phyloP scores from a whole-genome alignment of 1,140 invertebrate species.

The Scylla paramamosain region DNA sequence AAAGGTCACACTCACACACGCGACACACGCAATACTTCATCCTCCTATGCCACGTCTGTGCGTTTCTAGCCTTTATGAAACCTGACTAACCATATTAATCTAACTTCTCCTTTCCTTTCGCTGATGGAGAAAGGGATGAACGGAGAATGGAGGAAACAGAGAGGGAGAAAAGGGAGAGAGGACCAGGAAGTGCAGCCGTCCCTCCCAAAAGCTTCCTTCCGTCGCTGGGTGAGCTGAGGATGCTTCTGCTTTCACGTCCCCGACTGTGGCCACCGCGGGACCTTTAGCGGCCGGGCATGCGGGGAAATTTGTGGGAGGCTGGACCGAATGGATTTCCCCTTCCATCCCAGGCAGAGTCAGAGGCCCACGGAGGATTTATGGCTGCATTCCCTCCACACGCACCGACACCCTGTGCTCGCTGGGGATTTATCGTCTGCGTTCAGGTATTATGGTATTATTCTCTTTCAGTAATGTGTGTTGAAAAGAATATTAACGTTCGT shows the following conservation, averaged over 20 bases:
- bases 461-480: slow-evolving; percentile 22
- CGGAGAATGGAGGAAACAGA: not conserved
- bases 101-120: not conserved
- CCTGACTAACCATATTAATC: not conserved
- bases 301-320: not conserved
- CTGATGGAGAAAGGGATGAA: not conserved
- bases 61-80: too few species aligned
- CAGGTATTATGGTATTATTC: not conserved
- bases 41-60: too few species aligned
- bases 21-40: not conserved
- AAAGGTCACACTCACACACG: not conserved
- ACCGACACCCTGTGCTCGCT: not conserved
- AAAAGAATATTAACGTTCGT: slow-evolving; percentile 3
- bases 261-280: not conserved
- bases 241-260: slow-evolving; percentile 10
- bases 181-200: slow-evolving; percentile 8
- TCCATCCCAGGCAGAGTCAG: not conserved
- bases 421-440: not conserved
- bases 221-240: not conserved
- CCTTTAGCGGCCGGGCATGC: slow-evolving; percentile 4
- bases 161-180: not conserved
- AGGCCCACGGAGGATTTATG: slow-evolving; percentile 5
- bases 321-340: slow-evolving; percentile 18
- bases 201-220: not conserved
- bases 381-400: slow-evolving; percentile 1